phyloP scores from a whole-genome alignment of 2,888 invertebrate species.

The Tanypteryx hageni region DNA sequence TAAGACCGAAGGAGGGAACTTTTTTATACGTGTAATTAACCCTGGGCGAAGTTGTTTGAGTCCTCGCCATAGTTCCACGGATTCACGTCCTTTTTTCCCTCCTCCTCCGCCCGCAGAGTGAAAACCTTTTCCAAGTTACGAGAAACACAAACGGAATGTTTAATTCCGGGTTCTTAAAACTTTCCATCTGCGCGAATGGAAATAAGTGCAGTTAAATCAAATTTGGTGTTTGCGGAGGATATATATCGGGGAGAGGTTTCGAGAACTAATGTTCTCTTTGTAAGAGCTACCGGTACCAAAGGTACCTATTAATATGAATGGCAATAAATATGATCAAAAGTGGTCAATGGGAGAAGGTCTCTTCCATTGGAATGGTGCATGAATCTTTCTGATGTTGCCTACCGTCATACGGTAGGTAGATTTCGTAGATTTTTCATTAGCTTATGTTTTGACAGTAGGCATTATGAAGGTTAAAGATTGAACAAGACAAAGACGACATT shows the following conservation, averaged over 20 bases:
- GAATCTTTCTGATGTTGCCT: too few relatives aligned
- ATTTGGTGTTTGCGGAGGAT: background rate
- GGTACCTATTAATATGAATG: too few relatives aligned
- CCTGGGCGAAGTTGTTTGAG: slow-evolving; percentile 1
- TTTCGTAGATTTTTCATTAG: too few relatives aligned
- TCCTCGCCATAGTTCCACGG: background rate
- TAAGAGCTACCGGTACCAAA: background rate
- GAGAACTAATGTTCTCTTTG: background rate
- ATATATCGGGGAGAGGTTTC: background rate
- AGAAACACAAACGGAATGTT: background rate
- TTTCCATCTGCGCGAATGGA: background rate
- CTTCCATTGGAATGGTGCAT: too few relatives aligned
- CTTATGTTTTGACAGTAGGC: too few relatives aligned
- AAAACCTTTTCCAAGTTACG: background rate
- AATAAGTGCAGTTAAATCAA: background rate
- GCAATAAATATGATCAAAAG: too few relatives aligned
- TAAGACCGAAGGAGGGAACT: background rate
- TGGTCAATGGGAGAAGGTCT: too few relatives aligned
- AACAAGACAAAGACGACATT: too few relatives aligned
- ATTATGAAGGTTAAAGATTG: too few relatives aligned
- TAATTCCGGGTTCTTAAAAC: background rate
- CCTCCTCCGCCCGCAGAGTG: background rate
- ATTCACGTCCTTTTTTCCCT: background rate
- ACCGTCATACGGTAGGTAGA: too few relatives aligned
- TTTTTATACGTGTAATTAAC: slow-evolving; percentile 8